These are phyloP conservation scores for Drosophila mayri DNA, from an alignment of 1,140 invertebrate genomes.

Conservation along the genomic window DNA sequence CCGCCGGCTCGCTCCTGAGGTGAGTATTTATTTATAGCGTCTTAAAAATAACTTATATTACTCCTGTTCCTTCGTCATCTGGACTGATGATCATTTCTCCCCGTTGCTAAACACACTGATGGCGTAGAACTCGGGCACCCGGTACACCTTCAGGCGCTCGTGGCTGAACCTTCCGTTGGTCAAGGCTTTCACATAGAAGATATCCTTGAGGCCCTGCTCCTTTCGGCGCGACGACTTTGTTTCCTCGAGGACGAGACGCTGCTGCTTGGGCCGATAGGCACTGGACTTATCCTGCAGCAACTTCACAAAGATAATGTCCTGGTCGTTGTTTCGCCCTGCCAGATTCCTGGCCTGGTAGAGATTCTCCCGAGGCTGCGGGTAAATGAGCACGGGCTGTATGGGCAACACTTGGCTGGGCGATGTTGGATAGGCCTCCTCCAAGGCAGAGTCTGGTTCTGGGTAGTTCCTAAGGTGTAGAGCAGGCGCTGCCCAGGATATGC, in stretches of 20 bases:
- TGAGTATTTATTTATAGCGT: conserved; percentile 72
- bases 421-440: conserved; percentile 51
- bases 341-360: conserved; percentile 64
- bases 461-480: conserved; percentile 14
- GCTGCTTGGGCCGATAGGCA: conserved; percentile 70
- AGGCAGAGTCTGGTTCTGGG: conserved; percentile 14
- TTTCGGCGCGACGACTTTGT: conserved; percentile 34
- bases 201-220: conserved; percentile 66
- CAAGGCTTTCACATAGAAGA: conserved; percentile 77
- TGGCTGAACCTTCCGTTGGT: conserved; percentile 77
- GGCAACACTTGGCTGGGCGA: conserved; percentile 69
- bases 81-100: conserved; percentile 40
- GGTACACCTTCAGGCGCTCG: conserved; percentile 75
- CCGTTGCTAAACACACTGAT: conserved; percentile 76
- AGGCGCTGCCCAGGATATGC: conserved; percentile 42
- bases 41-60: conserved; percentile 73
- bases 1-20: conserved; percentile 41
- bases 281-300: conserved; percentile 61
- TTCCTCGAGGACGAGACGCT: conserved; percentile 45
- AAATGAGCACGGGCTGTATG: conserved; percentile 74
- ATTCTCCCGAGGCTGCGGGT: conserved; percentile 53
- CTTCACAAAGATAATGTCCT: conserved; percentile 76
- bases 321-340: conserved; percentile 44
- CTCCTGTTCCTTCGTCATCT: conserved; percentile 15
- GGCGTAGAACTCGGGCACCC: conserved; percentile 79